Evolutionary conservation across 2,113 vertebrate genomes (phyloP).

Genomic region (Charadrius vociferus): DNA sequence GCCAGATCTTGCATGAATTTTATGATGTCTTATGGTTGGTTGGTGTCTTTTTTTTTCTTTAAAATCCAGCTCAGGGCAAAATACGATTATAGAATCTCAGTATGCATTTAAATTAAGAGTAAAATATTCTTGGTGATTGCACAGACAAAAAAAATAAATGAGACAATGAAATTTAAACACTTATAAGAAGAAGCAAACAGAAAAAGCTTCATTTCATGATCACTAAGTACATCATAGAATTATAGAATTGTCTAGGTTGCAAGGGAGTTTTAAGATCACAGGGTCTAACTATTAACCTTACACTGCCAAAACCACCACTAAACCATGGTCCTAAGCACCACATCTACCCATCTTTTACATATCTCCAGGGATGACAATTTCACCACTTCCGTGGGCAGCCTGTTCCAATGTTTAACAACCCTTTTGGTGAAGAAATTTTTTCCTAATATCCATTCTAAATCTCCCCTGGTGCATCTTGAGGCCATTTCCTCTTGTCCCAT

Average conservation of each 20-base stretch:
- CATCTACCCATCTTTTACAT: no score
- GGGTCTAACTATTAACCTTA: no score
- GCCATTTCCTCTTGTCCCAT: no score
- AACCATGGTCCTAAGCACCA: no score
- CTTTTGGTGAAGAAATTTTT: no score
- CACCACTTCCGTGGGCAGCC: no score
- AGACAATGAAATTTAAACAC: not conserved
- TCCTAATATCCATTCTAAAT: no score
- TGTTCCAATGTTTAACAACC: no score
- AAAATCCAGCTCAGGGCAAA: not conserved
- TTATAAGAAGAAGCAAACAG: not conserved
- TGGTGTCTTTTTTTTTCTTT: not conserved
- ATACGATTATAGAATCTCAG: not conserved
- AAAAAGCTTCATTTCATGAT: not conserved
- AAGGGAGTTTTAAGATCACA: not conserved
- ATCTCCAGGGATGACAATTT: no score
- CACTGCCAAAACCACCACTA: no score
- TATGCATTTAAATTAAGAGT: not conserved
- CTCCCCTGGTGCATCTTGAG: no score
- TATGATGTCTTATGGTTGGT: not conserved
- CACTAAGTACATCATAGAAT: not conserved
- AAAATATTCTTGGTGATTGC: not conserved
- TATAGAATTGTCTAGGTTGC: not conserved
- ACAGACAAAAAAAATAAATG: not conserved
- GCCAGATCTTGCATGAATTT: fast-evolving